Evolutionary conservation across 92 coral and sea anemone species (phyloP).

Genomic region (Parazoanthus darwini): DNA sequence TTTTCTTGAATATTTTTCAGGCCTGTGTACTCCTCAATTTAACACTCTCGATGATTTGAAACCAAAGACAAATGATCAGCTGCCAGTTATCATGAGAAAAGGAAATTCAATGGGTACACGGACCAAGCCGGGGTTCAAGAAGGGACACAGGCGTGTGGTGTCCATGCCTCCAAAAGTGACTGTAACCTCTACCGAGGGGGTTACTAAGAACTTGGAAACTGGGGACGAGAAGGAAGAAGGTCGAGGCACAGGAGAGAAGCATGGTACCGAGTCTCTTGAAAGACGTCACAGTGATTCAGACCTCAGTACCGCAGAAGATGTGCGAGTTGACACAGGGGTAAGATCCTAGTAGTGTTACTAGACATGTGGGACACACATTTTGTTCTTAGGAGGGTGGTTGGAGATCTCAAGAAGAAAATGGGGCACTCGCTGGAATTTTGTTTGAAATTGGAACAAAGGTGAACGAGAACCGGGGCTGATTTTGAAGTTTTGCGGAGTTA

Average conservation of each 20-base stretch:
- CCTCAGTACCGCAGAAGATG: constrained; percentile 39
- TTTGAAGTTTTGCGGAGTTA: neutral
- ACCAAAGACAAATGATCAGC: constrained; percentile 6
- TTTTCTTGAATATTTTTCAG: constrained; percentile 8
- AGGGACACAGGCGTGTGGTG: constrained; percentile 71
- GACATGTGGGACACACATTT: neutral
- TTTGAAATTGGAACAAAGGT: neutral
- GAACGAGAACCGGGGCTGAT: neutral
- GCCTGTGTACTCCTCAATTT: neutral
- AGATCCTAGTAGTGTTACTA: neutral
- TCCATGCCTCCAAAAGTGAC: constrained; percentile 65
- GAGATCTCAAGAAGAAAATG: neutral
- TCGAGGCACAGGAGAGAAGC: neutral
- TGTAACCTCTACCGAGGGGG: constrained; percentile 27
- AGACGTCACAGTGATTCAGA: constrained; percentile 68
- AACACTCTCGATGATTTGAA: neutral
- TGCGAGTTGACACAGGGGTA: constrained; percentile 46
- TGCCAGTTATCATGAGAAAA: neutral
- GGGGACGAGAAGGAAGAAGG: neutral
- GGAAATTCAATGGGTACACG: neutral
- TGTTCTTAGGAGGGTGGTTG: neutral
- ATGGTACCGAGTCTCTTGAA: constrained; percentile 26
- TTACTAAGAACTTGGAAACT: neutral
- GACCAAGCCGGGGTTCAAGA: constrained; percentile 35
- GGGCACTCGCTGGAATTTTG: neutral